A percentile compares a stretch with the other conserved stretches of the same genome.
Conservation (phyloP, 2,888 invertebrate species). For the Mythimna albipuncta region DNA sequence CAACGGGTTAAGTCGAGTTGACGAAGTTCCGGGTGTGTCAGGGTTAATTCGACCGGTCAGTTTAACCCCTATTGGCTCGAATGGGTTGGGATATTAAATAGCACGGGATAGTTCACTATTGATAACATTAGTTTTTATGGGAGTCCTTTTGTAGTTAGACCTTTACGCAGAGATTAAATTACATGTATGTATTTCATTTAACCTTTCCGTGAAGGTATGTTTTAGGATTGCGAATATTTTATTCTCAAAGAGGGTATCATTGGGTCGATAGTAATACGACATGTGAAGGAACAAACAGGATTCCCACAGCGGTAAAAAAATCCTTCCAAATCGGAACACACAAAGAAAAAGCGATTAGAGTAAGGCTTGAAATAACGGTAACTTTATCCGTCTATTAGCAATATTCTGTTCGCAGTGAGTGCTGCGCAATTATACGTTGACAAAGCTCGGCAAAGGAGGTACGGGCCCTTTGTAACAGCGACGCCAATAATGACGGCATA, state of each 20-base stretch:
- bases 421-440: slow-evolving; percentile 80
- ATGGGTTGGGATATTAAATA: slow-evolving; percentile 66
- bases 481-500: slow-evolving; percentile 83
- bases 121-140: slow-evolving; percentile 58
- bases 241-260: slow-evolving; percentile 22
- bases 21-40: slow-evolving; percentile 73
- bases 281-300: slow-evolving; percentile 37
- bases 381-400: slow-evolving; percentile 65
- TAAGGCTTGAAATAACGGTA: slow-evolving; percentile 61
- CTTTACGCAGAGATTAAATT: slow-evolving; percentile 41
- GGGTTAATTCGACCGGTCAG: slow-evolving; percentile 75
- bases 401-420: slow-evolving; percentile 63
- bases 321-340: slow-evolving; percentile 30
- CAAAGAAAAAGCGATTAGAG: slow-evolving; percentile 62
- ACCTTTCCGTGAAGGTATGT: slow-evolving; percentile 15
- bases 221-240: slow-evolving; percentile 7
- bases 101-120: slow-evolving; percentile 56
- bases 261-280: slow-evolving; percentile 30
- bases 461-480: slow-evolving; percentile 79
- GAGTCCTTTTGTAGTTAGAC: slow-evolving; percentile 42
- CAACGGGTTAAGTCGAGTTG: slow-evolving; percentile 76
- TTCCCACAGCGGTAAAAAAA: slow-evolving; percentile 30
- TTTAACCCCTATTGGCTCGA: slow-evolving; percentile 72
- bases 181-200: slow-evolving; percentile 19
- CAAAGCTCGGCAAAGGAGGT: slow-evolving; percentile 73